These are phyloP conservation scores for Hirundo rustica DNA, from an alignment of 2,797 vertebrate genomes.

Conservation along the genomic window DNA sequence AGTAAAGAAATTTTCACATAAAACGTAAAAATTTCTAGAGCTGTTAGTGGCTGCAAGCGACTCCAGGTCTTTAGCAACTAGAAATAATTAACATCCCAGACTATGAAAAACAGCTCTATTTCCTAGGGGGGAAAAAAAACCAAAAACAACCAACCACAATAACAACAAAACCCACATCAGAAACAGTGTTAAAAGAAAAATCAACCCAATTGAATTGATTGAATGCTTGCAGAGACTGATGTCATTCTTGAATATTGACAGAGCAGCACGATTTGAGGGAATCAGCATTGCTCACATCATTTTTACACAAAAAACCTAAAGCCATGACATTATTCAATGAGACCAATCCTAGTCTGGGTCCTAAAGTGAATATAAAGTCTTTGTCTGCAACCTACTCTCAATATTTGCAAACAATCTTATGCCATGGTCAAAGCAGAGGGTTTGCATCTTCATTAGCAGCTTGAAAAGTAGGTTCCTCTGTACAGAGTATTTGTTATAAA, in stretches of 20 bases:
- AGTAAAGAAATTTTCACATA: background rate
- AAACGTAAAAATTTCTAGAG: background rate
- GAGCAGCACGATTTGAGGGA: background rate
- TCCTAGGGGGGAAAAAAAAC: too few relatives aligned
- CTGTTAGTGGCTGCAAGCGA: background rate
- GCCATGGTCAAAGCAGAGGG: background rate
- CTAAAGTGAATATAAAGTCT: background rate
- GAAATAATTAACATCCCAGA: background rate
- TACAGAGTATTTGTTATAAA: background rate
- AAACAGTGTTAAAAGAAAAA: background rate
- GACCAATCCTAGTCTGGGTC: background rate
- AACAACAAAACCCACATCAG: background rate
- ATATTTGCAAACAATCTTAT: background rate
- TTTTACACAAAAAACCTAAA: background rate
- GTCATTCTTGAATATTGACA: background rate
- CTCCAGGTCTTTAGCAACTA: background rate
- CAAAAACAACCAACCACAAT: too few relatives aligned
- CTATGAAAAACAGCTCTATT: background rate
- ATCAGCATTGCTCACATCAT: background rate
- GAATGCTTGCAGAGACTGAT: background rate
- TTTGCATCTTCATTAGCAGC: background rate
- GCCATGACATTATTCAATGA: background rate
- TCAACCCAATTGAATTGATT: background rate
- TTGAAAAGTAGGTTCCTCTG: background rate
- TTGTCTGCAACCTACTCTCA: background rate